Evolutionary conservation across 1,140 invertebrate species (phyloP), one percentile per base, ranked within the genome.

Genomic region (Drosophila funebris): DNA sequence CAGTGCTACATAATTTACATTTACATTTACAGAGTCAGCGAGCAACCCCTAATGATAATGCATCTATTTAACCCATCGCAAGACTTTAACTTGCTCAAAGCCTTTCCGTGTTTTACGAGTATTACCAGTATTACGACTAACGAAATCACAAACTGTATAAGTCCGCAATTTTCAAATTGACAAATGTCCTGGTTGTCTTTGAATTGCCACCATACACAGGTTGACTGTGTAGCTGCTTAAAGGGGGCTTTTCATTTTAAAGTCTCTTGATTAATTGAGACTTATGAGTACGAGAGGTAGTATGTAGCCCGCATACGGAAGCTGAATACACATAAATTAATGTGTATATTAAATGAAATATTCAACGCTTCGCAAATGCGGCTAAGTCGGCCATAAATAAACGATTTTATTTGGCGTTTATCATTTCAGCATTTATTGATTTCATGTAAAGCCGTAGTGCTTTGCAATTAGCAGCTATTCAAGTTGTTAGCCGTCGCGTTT

Each of bases 321-420:
- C 84, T 69, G 81, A 82, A 67, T 85, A 63, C 53, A 24, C 22
- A 58, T 72, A 76, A 70, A 85, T 87, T 87, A 72, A 88, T 87
- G 50, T 72, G 66, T 78, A 62, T 88, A 80, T 72, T 87, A 82
- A 85, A 87, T 82, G 70, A 73, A 57, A 56, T 70, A 85, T 72
- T 79, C 81, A 80, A 68, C 76, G 83, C 66, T 76, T 63, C 36
- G 29, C 57, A 56, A 73, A 74, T 75, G 73, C 68, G 48, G 60
- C 57, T 77, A 53, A 62, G 66, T 72, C 48, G 53, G 54, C 46
- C 58, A 80, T 85, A 87, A 82, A 87, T 87, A 72, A 48, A 62
- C 78, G 82, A 85, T 78, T 85, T 85, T 85, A 85, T 85, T 88
- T 82, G 61, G 78, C 64, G 77, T 88, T 87, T 64, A 87, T 82